Conservation (phyloP, 2,888 invertebrate genomes). For the Brassicogethes aeneus region DNA sequence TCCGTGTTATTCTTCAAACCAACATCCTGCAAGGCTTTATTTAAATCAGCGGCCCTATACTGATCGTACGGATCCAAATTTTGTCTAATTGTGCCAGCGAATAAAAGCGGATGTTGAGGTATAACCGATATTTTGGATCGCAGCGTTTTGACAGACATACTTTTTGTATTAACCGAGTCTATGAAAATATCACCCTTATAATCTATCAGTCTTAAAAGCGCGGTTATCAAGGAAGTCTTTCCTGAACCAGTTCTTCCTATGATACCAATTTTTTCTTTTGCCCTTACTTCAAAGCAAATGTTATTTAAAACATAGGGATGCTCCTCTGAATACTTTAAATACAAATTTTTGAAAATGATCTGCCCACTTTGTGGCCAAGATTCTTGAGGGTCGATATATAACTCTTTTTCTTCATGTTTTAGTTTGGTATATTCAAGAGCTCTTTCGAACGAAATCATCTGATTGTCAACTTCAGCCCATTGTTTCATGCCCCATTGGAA, state of each 20-base stretch:
- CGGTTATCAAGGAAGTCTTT: slow-evolving; percentile 65
- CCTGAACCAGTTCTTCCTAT: slow-evolving; percentile 80
- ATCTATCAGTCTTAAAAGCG: slow-evolving; percentile 71
- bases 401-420: slow-evolving; percentile 42
- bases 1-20: slow-evolving; percentile 33
- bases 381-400: slow-evolving; percentile 60
- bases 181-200: slow-evolving; percentile 68
- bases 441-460: slow-evolving; percentile 86
- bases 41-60: slow-evolving; percentile 65
- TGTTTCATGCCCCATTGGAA: slow-evolving; percentile 61
- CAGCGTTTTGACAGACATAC: slow-evolving; percentile 62
- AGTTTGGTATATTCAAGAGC: slow-evolving; percentile 44
- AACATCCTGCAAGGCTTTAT: slow-evolving; percentile 64
- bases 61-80: slow-evolving; percentile 83
- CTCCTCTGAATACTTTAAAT: slow-evolving; percentile 61
- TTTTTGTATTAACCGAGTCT: slow-evolving; percentile 63
- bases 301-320: slow-evolving; percentile 64
- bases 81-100: slow-evolving; percentile 75
- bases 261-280: slow-evolving; percentile 68
- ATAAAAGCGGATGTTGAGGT: slow-evolving; percentile 77
- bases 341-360: slow-evolving; percentile 58
- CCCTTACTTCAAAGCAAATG: slow-evolving; percentile 54
- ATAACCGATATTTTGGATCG: slow-evolving; percentile 72
- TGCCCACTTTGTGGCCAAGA: slow-evolving; percentile 62
- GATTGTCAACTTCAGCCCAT: slow-evolving; percentile 72